Evolutionary conservation across 2,113 vertebrate species (phyloP).

Genomic region (Lagopus leucura): DNA sequence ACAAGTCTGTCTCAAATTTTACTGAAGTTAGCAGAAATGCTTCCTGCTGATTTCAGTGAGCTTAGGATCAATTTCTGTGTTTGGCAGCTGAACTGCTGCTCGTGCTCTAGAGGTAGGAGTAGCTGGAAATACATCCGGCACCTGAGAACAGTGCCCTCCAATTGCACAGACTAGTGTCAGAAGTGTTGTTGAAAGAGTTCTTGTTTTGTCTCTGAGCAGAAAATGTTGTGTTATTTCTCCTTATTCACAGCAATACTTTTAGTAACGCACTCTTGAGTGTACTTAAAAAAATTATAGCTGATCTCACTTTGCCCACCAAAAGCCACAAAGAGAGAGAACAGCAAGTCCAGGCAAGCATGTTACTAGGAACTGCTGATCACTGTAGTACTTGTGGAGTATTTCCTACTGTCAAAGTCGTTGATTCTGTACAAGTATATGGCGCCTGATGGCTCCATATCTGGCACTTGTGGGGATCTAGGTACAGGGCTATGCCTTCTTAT

Average conservation of each 20-base stretch:
- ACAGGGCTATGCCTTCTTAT: neutral
- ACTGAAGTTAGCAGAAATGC: neutral
- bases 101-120: neutral
- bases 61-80: neutral
- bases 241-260: neutral
- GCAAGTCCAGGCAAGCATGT: neutral
- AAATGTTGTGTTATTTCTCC: neutral
- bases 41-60: neutral
- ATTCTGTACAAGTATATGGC: neutral
- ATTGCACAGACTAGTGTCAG: neutral
- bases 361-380: neutral
- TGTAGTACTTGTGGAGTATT: neutral
- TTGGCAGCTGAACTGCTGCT: neutral
- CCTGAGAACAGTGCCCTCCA: neutral
- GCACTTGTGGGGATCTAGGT: neutral
- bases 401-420: neutral
- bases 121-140: neutral
- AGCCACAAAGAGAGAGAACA: neutral
- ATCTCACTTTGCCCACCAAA: neutral
- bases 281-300: neutral
- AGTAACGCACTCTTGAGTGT: fast-evolving
- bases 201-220: neutral
- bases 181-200: neutral
- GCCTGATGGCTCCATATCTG: neutral
- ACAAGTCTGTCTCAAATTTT: neutral